Evolutionary conservation across 2,888 invertebrate species (phyloP).

Genomic region (Mesorhabditis spiculigera): DNA sequence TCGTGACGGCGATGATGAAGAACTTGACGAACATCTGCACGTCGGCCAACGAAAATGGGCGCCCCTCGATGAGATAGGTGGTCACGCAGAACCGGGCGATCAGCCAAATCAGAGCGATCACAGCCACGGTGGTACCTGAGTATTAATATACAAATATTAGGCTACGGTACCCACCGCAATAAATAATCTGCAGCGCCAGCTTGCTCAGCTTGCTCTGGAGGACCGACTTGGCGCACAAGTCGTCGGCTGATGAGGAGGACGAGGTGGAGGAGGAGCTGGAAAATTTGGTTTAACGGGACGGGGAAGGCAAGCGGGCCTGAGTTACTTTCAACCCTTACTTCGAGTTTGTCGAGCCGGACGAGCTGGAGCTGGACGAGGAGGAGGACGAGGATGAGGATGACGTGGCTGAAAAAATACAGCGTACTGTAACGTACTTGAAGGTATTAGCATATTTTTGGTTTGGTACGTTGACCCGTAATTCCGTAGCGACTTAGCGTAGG

Average conservation of each 20-base stretch:
- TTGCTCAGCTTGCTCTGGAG: conserved; percentile 54
- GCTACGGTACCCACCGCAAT: conserved; percentile 34
- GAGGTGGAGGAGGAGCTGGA: conserved; percentile 17
- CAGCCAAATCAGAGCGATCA: conserved; percentile 54
- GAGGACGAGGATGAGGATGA: conserved; percentile 38
- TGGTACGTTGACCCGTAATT: too few species aligned
- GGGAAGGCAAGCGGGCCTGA: too few species aligned
- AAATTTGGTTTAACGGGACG: not conserved
- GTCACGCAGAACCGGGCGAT: conserved; percentile 54
- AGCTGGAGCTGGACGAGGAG: conserved; percentile 25
- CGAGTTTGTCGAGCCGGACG: conserved; percentile 12
- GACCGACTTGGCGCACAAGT: conserved; percentile 51
- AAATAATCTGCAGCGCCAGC: conserved; percentile 55
- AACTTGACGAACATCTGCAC: conserved; percentile 84
- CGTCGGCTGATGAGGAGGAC: conserved; percentile 31
- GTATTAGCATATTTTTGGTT: not conserved
- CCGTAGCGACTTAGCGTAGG: too few species aligned
- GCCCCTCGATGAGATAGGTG: conserved; percentile 40
- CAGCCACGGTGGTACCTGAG: conserved; percentile 55
- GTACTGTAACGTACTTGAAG: not conserved
- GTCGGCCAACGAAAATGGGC: conserved; percentile 46
- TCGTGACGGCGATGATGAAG: conserved; percentile 99
- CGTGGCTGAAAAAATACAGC: conserved; percentile 24
- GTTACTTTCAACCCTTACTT: not conserved
- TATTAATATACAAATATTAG: not conserved